Conservation (phyloP, 2,888 invertebrate species). For the Trachelus stipa region DNA sequence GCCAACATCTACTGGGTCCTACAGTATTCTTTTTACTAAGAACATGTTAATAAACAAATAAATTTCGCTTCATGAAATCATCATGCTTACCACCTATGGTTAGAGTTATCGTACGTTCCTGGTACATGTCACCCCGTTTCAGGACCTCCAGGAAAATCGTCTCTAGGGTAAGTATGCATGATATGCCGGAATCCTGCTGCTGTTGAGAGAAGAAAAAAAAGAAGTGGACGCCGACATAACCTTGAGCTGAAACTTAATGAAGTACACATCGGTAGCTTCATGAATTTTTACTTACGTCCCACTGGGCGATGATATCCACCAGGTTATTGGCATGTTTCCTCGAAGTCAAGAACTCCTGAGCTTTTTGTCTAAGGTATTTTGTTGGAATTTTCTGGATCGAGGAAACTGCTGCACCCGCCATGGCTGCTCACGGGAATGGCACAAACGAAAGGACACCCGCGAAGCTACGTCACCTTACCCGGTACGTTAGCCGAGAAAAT, state of each 20-base stretch:
- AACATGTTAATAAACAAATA: not conserved
- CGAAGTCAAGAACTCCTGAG: constrained; percentile 78
- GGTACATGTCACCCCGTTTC: constrained; percentile 75
- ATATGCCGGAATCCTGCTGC: constrained; percentile 60
- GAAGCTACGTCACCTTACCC: not conserved
- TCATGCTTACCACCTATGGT: constrained; percentile 53
- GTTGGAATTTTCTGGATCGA: constrained; percentile 70
- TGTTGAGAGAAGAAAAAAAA: constrained; percentile 24
- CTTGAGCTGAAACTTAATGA: constrained; percentile 25
- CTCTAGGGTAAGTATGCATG: constrained; percentile 77
- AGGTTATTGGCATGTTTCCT: constrained; percentile 76
- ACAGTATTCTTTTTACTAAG: not conserved
- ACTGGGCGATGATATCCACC: constrained; percentile 76
- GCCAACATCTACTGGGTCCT: not conserved
- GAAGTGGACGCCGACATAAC: constrained; percentile 37
- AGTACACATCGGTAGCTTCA: not conserved
- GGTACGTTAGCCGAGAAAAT: constrained; percentile 5
- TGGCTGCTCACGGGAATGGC: constrained; percentile 29
- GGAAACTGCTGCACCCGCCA: constrained; percentile 51
- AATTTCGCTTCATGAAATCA: constrained; percentile 9
- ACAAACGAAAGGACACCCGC: not conserved
- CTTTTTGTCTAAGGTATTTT: constrained; percentile 76
- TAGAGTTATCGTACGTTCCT: constrained; percentile 65
- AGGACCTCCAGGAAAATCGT: constrained; percentile 78
- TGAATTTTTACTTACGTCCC: constrained; percentile 70